Evolutionary conservation across 53 echinoderm and acorn worm species (phyloP).

Genomic region (Zoroaster sp.): DNA sequence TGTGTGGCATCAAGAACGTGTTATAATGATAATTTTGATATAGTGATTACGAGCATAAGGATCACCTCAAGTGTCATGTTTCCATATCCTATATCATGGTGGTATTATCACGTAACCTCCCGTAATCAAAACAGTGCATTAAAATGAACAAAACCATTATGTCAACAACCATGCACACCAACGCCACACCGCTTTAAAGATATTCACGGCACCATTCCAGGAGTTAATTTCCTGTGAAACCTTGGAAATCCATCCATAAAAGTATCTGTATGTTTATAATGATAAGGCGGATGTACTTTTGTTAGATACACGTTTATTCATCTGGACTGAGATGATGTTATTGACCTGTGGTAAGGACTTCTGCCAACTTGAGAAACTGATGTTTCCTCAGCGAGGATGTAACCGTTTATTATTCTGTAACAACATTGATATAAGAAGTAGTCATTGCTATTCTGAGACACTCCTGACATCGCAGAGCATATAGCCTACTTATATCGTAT

Average conservation of each 20-base stretch:
- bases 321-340: conserved; percentile 3
- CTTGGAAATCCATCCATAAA: conserved; percentile 28
- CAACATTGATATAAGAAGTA: conserved; percentile 3
- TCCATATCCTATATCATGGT: background rate
- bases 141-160: background rate
- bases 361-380: background rate
- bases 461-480: background rate
- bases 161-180: background rate
- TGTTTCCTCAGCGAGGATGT: conserved; percentile 17
- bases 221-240: conserved; percentile 35
- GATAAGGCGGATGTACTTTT: conserved; percentile 28
- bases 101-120: background rate
- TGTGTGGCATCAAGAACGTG: background rate
- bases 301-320: conserved; percentile 1
- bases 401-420: background rate
- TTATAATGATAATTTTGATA: background rate
- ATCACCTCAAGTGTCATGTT: background rate
- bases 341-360: conserved; percentile 5
- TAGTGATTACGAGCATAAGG: background rate
- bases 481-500: background rate
- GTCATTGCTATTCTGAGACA: background rate
- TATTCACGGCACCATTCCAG: background rate
- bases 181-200: background rate
- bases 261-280: background rate
- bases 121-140: background rate